phyloP scores from a whole-genome alignment of 35 echinoderm and acorn worm genomes.

The Apostichopus californicus region DNA sequence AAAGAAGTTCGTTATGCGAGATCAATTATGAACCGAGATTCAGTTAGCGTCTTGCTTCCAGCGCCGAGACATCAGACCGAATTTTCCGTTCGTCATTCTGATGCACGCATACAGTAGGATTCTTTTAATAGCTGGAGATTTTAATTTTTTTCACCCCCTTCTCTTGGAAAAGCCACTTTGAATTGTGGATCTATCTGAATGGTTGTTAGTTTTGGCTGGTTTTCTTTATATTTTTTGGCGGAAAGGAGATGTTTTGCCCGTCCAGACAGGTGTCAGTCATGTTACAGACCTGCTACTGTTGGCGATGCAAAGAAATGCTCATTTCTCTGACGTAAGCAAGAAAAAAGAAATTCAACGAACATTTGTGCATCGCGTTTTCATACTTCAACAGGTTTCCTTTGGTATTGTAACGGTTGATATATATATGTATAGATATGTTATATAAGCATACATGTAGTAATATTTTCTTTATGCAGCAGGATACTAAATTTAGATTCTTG shows the following conservation, averaged over 20 bases:
- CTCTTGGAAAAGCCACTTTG: neutral
- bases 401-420: neutral
- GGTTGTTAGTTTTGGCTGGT: neutral
- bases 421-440: no score
- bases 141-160: neutral
- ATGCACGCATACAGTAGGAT: neutral
- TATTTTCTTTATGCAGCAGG: no score
- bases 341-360: neutral
- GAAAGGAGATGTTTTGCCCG: slow-evolving; percentile 38
- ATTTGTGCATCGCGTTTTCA: neutral
- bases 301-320: slow-evolving; percentile 49
- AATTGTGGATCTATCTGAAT: neutral
- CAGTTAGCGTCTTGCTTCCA: slow-evolving; percentile 26
- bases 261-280: slow-evolving; percentile 40
- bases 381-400: neutral
- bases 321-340: slow-evolving; percentile 46
- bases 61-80: neutral
- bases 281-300: slow-evolving; percentile 52
- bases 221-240: no score
- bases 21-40: slow-evolving; percentile 34
- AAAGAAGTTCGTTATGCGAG: neutral
- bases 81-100: neutral
- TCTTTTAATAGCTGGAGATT: neutral
- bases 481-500: no score
- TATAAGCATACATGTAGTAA: no score